phyloP scores from a whole-genome alignment of 2,113 vertebrate species.

The Pagrus major region DNA sequence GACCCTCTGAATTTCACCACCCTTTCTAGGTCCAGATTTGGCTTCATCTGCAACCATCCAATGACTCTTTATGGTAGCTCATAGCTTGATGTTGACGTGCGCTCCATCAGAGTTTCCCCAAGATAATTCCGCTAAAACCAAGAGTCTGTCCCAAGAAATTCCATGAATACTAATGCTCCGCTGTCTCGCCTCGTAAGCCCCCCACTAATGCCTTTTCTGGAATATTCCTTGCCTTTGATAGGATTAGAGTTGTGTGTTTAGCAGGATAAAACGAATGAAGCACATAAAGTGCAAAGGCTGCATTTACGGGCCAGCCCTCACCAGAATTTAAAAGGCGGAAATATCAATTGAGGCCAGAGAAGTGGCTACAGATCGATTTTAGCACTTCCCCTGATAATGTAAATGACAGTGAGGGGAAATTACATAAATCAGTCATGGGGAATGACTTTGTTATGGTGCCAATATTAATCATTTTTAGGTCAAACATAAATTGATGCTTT shows the following conservation, averaged over 20 bases:
- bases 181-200: constrained; percentile 43
- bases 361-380: constrained; percentile 61
- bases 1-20: background rate
- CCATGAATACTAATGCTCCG: constrained; percentile 77
- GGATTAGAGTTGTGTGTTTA: constrained; percentile 80
- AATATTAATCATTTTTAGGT: constrained; percentile 69
- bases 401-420: constrained; percentile 62
- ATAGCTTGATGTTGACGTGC: constrained; percentile 39
- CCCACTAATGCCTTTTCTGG: constrained; percentile 68
- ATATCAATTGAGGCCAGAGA: constrained; percentile 63
- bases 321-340: constrained; percentile 64
- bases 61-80: background rate
- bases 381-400: constrained; percentile 51
- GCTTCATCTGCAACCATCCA: constrained; percentile 3
- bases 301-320: constrained; percentile 53
- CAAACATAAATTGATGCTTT: constrained; percentile 62
- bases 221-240: constrained; percentile 71
- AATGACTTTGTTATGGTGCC: constrained; percentile 55
- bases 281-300: constrained; percentile 74
- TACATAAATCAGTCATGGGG: constrained; percentile 59
- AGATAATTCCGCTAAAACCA: constrained; percentile 61
- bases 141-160: constrained; percentile 46
- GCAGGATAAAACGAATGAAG: constrained; percentile 63
- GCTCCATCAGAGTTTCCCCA: constrained; percentile 31
- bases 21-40: background rate